Evolutionary conservation across 2,797 vertebrate species (phyloP).

Genomic region (Nyctalus aviator): DNA sequence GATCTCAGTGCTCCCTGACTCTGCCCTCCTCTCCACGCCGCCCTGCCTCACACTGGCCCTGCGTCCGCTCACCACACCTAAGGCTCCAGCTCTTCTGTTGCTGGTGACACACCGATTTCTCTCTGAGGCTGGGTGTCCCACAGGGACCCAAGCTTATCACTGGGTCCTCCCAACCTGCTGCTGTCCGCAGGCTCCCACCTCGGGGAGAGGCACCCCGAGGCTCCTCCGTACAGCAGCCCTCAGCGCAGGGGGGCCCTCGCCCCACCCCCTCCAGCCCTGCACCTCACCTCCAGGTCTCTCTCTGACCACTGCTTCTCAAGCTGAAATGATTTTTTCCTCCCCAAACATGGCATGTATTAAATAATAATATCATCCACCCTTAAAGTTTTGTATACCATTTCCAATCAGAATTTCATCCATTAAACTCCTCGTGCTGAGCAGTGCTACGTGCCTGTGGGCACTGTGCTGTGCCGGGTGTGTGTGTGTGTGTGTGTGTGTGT

Average conservation of each 20-base stretch:
- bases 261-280: too few relatives aligned
- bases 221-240: not conserved
- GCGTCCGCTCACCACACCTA: not conserved
- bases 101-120: not conserved
- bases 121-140: not conserved
- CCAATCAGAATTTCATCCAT: not conserved
- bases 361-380: not conserved
- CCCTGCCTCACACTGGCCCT: not conserved
- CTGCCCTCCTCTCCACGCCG: not conserved
- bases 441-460: accelerated
- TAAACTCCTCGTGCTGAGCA: not conserved
- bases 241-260: not conserved
- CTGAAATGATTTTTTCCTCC: not conserved
- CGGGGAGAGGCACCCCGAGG: too few relatives aligned
- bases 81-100: not conserved
- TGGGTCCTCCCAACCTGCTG: not conserved
- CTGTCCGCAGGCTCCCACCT: not conserved
- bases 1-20: not conserved
- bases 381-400: not conserved
- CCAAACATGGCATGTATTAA: not conserved
- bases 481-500: too few relatives aligned
- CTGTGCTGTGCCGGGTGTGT: not conserved
- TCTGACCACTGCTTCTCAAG: not conserved
- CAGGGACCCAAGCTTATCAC: not conserved
- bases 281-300: not conserved